Evolutionary conservation across 2,797 vertebrate genomes (phyloP), one percentile per base, ranked within the genome.

Genomic region (Onychomys arenicola): DNA sequence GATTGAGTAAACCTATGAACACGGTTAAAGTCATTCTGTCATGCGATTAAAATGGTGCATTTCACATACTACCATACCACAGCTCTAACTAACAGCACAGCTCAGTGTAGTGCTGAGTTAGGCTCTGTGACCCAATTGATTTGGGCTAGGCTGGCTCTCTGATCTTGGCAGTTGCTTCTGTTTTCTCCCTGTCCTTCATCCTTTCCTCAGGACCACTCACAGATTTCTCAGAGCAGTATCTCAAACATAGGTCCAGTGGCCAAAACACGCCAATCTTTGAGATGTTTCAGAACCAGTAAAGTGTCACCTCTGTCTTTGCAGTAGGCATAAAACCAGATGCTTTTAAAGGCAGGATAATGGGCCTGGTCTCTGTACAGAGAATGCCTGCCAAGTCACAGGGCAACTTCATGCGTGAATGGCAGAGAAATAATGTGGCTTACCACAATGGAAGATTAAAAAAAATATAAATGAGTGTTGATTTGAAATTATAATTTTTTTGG

Each of bases 401-500:
- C n/a, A 52, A 63, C 73, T 40, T 14, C 80, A 7, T 65, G 14
- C 40, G 7, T 49, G 52, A 61, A 67, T 14, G 29, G 85, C 8
- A 55, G 27, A 29, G 5, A 57, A 71, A 71, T 55, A 86, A 78
- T 16, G 8, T 10, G 52, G 52, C 13, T 52, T 23, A 65, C 19
- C 27, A 14, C 40, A 69, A 55, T 14, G 55, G 4, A 6, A 16
- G 27, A 1, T 14, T 65, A 83, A 88, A 81, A 84, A 49, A 34
- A 52, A 52, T 52, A 52, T 14, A 52, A 52, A 52, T 52, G 52
- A 73, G 34, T 46, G 84, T 17, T 71, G 34, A n/a, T n/a, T 69
- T n/a, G 17, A 69, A 69, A 95, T 67, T 94, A 10, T 37, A 90
- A 25, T 57, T 65, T 88, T 91, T 86, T 92, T 92, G 37, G n/a